Conservation (phyloP, 2,797 vertebrate species). For the Alauda arvensis region DNA sequence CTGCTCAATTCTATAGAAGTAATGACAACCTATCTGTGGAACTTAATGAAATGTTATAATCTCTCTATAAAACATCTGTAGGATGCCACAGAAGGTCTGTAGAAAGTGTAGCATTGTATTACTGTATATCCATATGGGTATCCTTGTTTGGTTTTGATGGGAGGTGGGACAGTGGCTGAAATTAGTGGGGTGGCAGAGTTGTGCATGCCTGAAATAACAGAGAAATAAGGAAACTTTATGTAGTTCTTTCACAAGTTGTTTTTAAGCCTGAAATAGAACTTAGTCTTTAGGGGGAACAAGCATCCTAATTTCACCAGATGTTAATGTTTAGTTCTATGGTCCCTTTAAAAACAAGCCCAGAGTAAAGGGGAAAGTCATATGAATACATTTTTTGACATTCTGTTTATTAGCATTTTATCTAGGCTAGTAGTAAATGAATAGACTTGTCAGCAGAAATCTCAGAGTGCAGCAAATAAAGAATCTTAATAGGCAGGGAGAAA, state of each 20-base stretch:
- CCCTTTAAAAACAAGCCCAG: conserved; percentile 45
- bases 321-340: conserved; percentile 36
- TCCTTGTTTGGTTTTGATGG: neutral
- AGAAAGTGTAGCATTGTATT: neutral
- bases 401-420: conserved; percentile 77
- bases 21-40: neutral
- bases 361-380: conserved; percentile 40
- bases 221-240: neutral
- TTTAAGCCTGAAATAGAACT: conserved; percentile 37
- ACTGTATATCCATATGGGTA: neutral
- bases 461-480: conserved; percentile 75
- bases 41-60: neutral
- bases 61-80: neutral
- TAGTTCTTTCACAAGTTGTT: conserved; percentile 24
- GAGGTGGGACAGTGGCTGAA: neutral
- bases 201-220: neutral
- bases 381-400: conserved; percentile 73
- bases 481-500: conserved; percentile 70
- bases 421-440: conserved; percentile 71
- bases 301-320: conserved; percentile 53
- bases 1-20: neutral
- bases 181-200: neutral
- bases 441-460: conserved; percentile 76
- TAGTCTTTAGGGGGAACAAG: conserved; percentile 20
- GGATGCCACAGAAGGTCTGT: neutral